phyloP scores from a whole-genome alignment of 2,797 vertebrate species.

The Catostomus latipinnis region DNA sequence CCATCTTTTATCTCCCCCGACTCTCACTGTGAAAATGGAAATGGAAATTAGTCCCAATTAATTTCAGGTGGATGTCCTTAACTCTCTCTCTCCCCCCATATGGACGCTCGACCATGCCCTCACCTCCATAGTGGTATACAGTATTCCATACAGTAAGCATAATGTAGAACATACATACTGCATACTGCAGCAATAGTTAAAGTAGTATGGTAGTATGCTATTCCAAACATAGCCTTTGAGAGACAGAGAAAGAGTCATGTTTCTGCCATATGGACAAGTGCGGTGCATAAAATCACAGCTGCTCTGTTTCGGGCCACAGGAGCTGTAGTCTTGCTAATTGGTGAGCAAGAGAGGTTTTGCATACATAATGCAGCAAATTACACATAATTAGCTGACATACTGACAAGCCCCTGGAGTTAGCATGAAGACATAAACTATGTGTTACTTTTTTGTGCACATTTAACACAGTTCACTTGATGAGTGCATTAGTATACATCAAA shows the following conservation, averaged over 20 bases:
- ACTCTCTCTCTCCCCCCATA: too few species aligned
- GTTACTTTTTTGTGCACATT: background rate
- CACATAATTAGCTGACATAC: conserved; percentile 40
- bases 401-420: conserved; percentile 32
- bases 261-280: conserved; percentile 42
- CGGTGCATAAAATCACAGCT: conserved; percentile 51
- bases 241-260: conserved; percentile 30
- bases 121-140: too few species aligned
- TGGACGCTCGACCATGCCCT: too few species aligned
- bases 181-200: too few species aligned
- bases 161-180: too few species aligned
- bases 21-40: too few species aligned
- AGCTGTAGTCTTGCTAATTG: conserved; percentile 39
- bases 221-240: background rate
- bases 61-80: too few species aligned
- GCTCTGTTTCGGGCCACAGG: conserved; percentile 30
- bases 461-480: background rate
- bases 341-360: conserved; percentile 40
- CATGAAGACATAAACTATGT: conserved; percentile 27
- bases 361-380: conserved; percentile 48
- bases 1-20: too few species aligned
- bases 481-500: background rate
- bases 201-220: too few species aligned
- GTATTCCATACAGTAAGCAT: too few species aligned
- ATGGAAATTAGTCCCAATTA: too few species aligned